phyloP scores from a whole-genome alignment of 2,888 invertebrate genomes.

The Bombyx huttoni region DNA sequence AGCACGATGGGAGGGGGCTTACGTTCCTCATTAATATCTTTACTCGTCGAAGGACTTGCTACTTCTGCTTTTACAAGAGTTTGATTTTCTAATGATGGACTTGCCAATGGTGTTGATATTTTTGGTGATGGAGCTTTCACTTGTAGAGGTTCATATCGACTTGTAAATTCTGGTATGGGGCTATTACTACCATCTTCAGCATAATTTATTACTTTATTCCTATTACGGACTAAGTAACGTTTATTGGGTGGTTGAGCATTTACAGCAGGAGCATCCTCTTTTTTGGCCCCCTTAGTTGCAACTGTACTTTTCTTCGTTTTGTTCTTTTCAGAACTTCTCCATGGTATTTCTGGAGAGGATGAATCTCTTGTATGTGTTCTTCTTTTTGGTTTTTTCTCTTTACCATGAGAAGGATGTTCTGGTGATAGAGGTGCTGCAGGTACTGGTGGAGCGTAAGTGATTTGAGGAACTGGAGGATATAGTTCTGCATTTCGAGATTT shows the following conservation, averaged over 20 bases:
- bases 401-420: constrained; percentile 51
- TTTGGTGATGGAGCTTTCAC: constrained; percentile 32
- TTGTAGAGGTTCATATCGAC: constrained; percentile 38
- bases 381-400: constrained; percentile 52
- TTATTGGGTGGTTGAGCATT: constrained; percentile 64
- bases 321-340: constrained; percentile 53
- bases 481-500: constrained; percentile 84
- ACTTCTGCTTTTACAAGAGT: constrained; percentile 45
- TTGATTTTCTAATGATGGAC: constrained; percentile 52
- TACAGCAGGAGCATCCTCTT: constrained; percentile 46
- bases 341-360: constrained; percentile 60
- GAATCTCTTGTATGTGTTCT: constrained; percentile 56
- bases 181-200: constrained; percentile 74
- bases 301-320: constrained; percentile 51
- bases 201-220: constrained; percentile 75
- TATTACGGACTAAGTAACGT: constrained; percentile 66
- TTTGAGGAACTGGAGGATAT: constrained; percentile 67
- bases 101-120: constrained; percentile 56
- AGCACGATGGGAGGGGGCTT: constrained; percentile 88
- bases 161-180: constrained; percentile 56
- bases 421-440: constrained; percentile 58
- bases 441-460: constrained; percentile 63
- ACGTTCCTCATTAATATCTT: constrained; percentile 56
- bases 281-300: constrained; percentile 56
- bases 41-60: constrained; percentile 60